phyloP scores from a whole-genome alignment of 2,113 vertebrate genomes.

The Fregata magnificens region DNA sequence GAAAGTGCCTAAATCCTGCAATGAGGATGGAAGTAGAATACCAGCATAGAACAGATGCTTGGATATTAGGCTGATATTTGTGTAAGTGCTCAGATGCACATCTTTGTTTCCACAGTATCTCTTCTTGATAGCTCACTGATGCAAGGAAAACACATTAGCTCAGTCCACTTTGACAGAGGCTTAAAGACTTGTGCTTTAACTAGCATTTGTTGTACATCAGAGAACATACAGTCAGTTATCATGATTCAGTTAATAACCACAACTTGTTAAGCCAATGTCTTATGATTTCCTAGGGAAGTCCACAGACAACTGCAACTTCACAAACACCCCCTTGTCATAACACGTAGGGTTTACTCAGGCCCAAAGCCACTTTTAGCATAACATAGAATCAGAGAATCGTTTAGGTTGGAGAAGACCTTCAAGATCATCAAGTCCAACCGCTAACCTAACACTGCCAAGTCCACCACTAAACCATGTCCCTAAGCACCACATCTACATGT shows the following conservation, averaged over 20 bases:
- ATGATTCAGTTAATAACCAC: neutral
- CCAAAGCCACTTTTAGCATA: neutral
- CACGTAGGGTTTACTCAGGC: fast-evolving
- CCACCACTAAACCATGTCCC: too few relatives aligned
- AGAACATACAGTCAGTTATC: neutral
- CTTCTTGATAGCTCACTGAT: neutral
- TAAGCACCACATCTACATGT: too few relatives aligned
- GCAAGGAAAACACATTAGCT: neutral
- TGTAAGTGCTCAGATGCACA: neutral
- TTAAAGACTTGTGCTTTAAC: neutral
- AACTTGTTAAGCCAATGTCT: neutral
- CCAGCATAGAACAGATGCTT: neutral
- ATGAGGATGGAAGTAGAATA: neutral
- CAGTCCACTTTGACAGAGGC: neutral
- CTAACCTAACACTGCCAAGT: too few relatives aligned
- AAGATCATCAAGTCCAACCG: too few relatives aligned
- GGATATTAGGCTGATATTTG: neutral
- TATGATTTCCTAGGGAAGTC: neutral
- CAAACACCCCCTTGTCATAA: neutral
- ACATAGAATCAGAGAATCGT: too few relatives aligned
- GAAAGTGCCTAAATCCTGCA: neutral
- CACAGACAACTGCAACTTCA: neutral
- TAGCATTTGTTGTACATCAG: neutral
- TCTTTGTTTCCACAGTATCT: neutral
- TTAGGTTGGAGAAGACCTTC: too few relatives aligned